These are phyloP conservation scores for Mesembrinibis cayennensis DNA, from an alignment of 2,113 vertebrate species.

Conservation along the genomic window DNA sequence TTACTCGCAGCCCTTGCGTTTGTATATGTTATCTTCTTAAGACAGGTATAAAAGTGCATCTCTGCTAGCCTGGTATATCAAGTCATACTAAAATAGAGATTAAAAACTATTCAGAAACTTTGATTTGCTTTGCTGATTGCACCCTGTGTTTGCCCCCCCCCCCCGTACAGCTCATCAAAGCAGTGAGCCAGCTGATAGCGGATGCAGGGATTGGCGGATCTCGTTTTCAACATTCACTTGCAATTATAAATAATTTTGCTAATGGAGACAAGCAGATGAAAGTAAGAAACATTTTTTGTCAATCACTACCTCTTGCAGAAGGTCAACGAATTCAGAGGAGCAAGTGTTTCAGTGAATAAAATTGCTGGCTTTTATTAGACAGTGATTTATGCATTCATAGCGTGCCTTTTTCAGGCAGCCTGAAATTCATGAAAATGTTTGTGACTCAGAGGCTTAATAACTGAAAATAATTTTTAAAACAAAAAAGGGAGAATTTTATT, in stretches of 20 bases:
- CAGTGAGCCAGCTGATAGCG: slow-evolving; percentile 96
- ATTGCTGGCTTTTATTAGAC: not conserved
- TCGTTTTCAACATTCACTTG: slow-evolving; percentile 94
- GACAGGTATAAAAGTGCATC: not conserved
- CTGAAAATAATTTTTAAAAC: not conserved
- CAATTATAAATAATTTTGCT: slow-evolving; percentile 98
- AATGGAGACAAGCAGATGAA: slow-evolving; percentile 96
- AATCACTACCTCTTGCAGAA: not conserved
- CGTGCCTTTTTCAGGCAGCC: not conserved
- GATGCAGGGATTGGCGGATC: slow-evolving; percentile 96
- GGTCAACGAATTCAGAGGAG: not conserved
- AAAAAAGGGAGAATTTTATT: not conserved
- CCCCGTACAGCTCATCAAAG: slow-evolving; percentile 90
- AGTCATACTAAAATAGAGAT: not conserved
- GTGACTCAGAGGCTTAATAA: not conserved
- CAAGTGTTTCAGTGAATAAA: not conserved
- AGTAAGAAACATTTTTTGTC: slow-evolving; percentile 76
- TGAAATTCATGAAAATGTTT: not conserved
- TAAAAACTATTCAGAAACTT: not conserved
- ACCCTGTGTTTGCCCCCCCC: not conserved
- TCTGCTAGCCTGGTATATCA: not conserved
- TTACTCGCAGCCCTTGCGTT: not conserved
- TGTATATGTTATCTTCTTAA: not conserved
- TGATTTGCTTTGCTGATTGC: not conserved
- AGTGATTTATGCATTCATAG: not conserved